Conservation (phyloP, 1,140 invertebrate genomes). For the Cyclargus thomasi region DNA sequence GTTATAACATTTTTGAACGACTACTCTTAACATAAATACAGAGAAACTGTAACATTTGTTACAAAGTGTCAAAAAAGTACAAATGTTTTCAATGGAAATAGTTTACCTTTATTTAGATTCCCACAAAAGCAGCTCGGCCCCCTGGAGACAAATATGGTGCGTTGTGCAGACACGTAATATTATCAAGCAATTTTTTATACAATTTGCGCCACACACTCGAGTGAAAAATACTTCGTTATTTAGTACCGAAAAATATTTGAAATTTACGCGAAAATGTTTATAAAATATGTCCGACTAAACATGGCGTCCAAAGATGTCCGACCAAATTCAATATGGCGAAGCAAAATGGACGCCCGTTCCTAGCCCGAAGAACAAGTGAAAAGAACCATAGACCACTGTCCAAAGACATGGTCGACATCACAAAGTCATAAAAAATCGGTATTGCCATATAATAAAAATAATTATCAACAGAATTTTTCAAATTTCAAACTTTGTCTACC, state of each 20-base stretch:
- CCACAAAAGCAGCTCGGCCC: slow-evolving; percentile 71
- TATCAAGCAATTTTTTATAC: slow-evolving; percentile 48
- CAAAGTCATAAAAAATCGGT: slow-evolving; percentile 18
- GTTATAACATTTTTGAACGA: slow-evolving; percentile 34
- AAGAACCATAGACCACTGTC: slow-evolving; percentile 31
- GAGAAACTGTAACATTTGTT: slow-evolving; percentile 68
- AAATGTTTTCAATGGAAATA: slow-evolving; percentile 67
- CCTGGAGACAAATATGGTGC: slow-evolving; percentile 65
- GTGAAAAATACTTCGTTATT: slow-evolving; percentile 72
- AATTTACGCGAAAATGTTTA: slow-evolving; percentile 77
- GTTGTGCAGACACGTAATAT: slow-evolving; percentile 60
- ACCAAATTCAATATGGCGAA: slow-evolving; percentile 76
- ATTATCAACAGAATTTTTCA: not conserved
- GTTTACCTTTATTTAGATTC: slow-evolving; percentile 75
- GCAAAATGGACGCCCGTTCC: slow-evolving; percentile 71
- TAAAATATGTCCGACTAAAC: slow-evolving; percentile 77
- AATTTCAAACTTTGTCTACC: too few species aligned
- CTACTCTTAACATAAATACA: slow-evolving; percentile 49
- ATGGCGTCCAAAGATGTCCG: slow-evolving; percentile 77
- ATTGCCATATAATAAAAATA: slow-evolving; percentile 39
- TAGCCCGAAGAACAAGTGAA: slow-evolving; percentile 41
- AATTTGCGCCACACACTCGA: slow-evolving; percentile 56
- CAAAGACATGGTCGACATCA: not conserved
- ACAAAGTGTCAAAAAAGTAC: slow-evolving; percentile 66
- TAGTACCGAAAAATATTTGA: slow-evolving; percentile 71